Conservation (phyloP, 2,113 vertebrate genomes). For the Charina bottae region DNA sequence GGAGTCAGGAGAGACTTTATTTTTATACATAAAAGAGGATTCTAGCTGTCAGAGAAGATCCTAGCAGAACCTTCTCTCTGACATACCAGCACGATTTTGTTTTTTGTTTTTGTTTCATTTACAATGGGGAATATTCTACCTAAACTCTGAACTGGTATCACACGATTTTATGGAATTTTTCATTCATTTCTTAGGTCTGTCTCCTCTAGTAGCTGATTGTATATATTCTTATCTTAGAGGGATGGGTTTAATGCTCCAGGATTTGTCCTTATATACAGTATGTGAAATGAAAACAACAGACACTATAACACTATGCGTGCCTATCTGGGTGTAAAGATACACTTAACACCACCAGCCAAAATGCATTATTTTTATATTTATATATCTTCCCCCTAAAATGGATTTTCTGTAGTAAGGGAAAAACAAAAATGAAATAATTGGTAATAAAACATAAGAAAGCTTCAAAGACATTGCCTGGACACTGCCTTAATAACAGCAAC, state of each 20-base stretch:
- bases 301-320: not conserved
- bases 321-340: not conserved
- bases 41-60: not conserved
- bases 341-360: too few species aligned
- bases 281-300: not conserved
- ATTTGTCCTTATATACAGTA: not conserved
- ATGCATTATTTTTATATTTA: too few species aligned
- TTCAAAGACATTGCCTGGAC: not conserved
- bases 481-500: not conserved
- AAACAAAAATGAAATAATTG: not conserved
- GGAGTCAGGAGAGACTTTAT: too few species aligned
- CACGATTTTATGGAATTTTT: not conserved
- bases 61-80: not conserved
- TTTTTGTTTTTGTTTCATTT: not conserved
- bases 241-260: not conserved
- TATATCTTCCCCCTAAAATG: too few species aligned
- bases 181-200: not conserved
- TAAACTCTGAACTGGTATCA: not conserved
- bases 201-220: not conserved
- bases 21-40: too few species aligned
- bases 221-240: not conserved
- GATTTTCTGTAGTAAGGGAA: not conserved
- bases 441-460: not conserved
- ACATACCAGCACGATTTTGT: not conserved
- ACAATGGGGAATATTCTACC: not conserved